Percentiles rank a stretch among this genome's conserved stretches.
Conservation (phyloP, 2,113 vertebrate species). For the Danio rerio region DNA sequence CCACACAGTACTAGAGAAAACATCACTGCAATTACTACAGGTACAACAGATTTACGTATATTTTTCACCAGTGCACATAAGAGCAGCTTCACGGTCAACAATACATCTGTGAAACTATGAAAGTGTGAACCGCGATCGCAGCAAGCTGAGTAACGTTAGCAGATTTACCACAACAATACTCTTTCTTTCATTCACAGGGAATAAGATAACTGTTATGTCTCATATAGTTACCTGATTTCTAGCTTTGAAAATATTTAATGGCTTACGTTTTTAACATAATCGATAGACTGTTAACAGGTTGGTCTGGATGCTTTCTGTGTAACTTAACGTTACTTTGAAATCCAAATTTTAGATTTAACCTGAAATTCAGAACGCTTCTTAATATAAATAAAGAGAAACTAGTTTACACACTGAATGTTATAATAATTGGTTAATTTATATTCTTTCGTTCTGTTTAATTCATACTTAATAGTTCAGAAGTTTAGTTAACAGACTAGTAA, state of each 20-base stretch:
- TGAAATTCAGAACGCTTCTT: not conserved
- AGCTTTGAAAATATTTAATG: not conserved
- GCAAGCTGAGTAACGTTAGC: not conserved
- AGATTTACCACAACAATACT: not conserved
- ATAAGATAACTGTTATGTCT: not conserved
- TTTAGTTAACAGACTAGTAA: too few species aligned
- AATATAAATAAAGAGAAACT: not conserved
- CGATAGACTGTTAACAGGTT: not conserved
- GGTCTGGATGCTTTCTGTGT: not conserved
- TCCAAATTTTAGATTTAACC: not conserved
- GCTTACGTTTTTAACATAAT: not conserved
- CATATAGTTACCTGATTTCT: not conserved
- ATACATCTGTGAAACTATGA: not conserved
- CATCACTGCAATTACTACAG: not conserved
- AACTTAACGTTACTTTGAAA: too few species aligned
- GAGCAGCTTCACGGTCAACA: not conserved
- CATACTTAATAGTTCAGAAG: too few species aligned
- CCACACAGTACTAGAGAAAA: not conserved
- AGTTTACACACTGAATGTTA: not conserved
- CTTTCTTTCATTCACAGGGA: not conserved
- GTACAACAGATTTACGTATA: not conserved
- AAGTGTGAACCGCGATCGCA: not conserved
- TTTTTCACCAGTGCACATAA: not conserved
- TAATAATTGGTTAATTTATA: not conserved
- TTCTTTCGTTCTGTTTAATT: too few species aligned